phyloP scores from a whole-genome alignment of 2,797 vertebrate genomes.

The Sebastes iracundus region DNA sequence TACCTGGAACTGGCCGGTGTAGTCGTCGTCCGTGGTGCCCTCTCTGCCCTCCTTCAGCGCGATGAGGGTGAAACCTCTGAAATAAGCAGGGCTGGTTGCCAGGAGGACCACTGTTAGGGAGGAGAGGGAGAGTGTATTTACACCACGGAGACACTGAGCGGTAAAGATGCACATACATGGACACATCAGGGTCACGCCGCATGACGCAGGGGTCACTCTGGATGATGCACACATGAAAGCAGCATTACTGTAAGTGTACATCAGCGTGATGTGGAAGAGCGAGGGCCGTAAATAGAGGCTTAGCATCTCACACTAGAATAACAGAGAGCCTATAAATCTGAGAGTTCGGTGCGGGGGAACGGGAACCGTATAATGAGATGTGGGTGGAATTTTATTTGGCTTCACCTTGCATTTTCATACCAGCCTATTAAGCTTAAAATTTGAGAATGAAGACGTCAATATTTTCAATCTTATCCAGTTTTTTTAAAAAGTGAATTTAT shows the following conservation, averaged over 20 bases:
- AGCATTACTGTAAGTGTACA: neutral
- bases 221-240: neutral
- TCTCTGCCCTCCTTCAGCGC: slow-evolving; percentile 93
- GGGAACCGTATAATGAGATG: slow-evolving; percentile 14
- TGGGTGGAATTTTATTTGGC: slow-evolving; percentile 12
- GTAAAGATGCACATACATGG: neutral
- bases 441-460: neutral
- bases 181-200: neutral
- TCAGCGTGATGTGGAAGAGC: slow-evolving; percentile 1
- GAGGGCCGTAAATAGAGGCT: slow-evolving; percentile 20
- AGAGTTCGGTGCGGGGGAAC: neutral
- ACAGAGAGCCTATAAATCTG: slow-evolving; percentile 13
- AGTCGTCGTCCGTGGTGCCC: slow-evolving; percentile 91
- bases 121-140: slow-evolving; percentile 10
- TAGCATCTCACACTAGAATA: slow-evolving; percentile 2
- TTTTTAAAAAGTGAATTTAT: neutral
- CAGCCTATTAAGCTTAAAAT: slow-evolving; percentile 12
- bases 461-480: neutral
- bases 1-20: slow-evolving; percentile 94
- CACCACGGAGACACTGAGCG: neutral
- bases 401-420: slow-evolving; percentile 8
- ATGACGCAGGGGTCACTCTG: slow-evolving; percentile 1
- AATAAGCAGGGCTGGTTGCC: slow-evolving; percentile 92
- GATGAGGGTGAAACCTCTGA: slow-evolving; percentile 95
- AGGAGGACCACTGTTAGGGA: slow-evolving; percentile 87